A percentile compares a stretch with the other conserved stretches of the same genome.
phyloP scores from a whole-genome alignment of 2,888 invertebrate species.

The Gortyna flavago region DNA sequence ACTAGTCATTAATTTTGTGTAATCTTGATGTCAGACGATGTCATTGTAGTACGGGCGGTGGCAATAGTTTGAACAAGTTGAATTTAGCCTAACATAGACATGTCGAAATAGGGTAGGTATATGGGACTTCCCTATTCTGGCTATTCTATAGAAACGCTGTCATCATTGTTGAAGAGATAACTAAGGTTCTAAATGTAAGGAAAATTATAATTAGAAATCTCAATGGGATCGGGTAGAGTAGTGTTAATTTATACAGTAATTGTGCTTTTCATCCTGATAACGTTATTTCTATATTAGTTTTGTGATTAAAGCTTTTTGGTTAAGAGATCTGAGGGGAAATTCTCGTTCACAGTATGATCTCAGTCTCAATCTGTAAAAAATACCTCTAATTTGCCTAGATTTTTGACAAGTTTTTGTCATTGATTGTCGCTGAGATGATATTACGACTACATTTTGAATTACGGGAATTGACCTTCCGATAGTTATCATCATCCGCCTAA shows the following conservation, averaged over 20 bases:
- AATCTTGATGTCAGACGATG: not conserved
- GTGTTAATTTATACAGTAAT: not conserved
- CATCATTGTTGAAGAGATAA: conserved; percentile 25
- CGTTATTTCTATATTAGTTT: not conserved
- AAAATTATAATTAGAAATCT: conserved; percentile 18
- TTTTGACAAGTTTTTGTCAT: too few species aligned
- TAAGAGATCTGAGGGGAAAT: too few species aligned
- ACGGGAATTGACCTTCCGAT: too few species aligned
- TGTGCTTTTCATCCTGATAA: not conserved
- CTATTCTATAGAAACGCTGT: conserved; percentile 17
- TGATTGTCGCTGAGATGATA: too few species aligned
- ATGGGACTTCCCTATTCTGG: conserved; percentile 27
- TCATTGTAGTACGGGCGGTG: not conserved
- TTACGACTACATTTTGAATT: too few species aligned
- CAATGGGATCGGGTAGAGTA: conserved; percentile 5
- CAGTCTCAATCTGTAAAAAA: too few species aligned
- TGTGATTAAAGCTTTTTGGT: too few species aligned
- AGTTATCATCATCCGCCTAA: too few species aligned
- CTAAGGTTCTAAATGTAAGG: conserved; percentile 1
- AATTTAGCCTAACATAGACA: conserved; percentile 16
- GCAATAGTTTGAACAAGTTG: not conserved
- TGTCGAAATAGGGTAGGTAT: conserved; percentile 9
- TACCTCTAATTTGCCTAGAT: too few species aligned
- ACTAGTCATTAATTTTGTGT: too few species aligned
- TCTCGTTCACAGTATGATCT: too few species aligned